phyloP scores from a whole-genome alignment of 2,888 invertebrate genomes.

The Dascillus cervinus region DNA sequence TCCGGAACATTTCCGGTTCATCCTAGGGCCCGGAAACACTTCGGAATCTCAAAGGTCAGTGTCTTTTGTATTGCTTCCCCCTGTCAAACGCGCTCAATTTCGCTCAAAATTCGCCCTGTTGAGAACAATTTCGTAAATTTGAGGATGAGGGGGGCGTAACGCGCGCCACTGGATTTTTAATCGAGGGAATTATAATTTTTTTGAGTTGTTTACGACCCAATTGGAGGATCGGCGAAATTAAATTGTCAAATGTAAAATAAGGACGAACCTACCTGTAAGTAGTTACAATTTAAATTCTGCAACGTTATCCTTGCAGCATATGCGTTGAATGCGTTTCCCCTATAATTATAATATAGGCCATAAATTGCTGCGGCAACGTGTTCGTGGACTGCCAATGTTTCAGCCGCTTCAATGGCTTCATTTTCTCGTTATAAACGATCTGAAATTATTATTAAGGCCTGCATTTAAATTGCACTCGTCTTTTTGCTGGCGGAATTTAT shows the following conservation, averaged over 20 bases:
- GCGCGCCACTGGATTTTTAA: too few relatives aligned
- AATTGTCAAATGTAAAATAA: too few relatives aligned
- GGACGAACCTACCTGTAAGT: too few relatives aligned
- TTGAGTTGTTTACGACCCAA: too few relatives aligned
- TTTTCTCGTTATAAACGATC: conserved; percentile 35
- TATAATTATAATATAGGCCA: conserved; percentile 37
- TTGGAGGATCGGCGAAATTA: too few relatives aligned
- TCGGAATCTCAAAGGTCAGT: conserved; percentile 41
- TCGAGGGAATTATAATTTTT: too few relatives aligned
- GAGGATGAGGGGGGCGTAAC: too few relatives aligned
- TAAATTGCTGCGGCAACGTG: conserved; percentile 32
- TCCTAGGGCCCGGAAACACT: conserved; percentile 36
- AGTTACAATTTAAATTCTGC: too few relatives aligned
- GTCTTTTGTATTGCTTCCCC: conserved; percentile 37
- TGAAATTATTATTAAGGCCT: conserved; percentile 33
- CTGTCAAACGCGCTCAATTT: conserved; percentile 16
- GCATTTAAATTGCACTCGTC: too few relatives aligned
- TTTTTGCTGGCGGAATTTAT: conserved; percentile 7
- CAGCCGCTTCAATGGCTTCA: conserved; percentile 36
- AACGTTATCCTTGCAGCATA: conserved; percentile 13
- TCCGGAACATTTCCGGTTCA: conserved; percentile 40
- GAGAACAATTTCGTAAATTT: too few relatives aligned
- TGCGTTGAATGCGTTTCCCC: conserved; percentile 24
- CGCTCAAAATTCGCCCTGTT: too few relatives aligned
- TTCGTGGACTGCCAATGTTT: conserved; percentile 31